These are phyloP conservation scores for Hyppa rectilinea DNA, from an alignment of 2,888 invertebrate species.

Conservation along the genomic window DNA sequence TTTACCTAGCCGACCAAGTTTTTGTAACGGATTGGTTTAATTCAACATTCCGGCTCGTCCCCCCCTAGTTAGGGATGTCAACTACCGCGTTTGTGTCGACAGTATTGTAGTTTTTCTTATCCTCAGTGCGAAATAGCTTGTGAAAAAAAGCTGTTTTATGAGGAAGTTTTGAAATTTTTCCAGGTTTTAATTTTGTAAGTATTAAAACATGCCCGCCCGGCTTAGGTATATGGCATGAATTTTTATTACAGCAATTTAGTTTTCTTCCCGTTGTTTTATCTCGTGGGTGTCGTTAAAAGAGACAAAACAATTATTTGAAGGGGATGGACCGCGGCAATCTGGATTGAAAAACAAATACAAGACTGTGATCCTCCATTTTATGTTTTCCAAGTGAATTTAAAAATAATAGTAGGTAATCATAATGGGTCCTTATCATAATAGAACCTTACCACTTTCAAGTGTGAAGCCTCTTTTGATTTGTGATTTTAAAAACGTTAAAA, in stretches of 20 bases:
- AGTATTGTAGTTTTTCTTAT: constrained; percentile 37
- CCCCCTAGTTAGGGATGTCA: constrained; percentile 62
- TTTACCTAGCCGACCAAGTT: constrained; percentile 72
- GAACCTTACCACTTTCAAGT: too few species aligned
- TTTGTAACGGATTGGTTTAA: constrained; percentile 77
- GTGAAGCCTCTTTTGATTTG: too few species aligned
- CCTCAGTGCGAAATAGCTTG: constrained; percentile 17
- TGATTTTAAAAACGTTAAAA: too few species aligned
- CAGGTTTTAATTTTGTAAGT: constrained; percentile 3
- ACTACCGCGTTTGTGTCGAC: constrained; percentile 16
- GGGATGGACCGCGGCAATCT: background rate
- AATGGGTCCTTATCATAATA: too few species aligned
- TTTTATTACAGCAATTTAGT: constrained; percentile 31
- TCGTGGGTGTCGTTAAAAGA: constrained; percentile 2
- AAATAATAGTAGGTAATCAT: background rate
- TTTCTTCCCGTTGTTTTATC: background rate
- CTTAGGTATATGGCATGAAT: background rate
- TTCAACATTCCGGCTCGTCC: constrained; percentile 68
- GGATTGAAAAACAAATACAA: constrained; percentile 14
- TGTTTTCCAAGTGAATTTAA: background rate
- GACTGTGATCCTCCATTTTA: background rate
- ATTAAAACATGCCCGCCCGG: constrained; percentile 18
- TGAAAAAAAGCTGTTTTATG: background rate
- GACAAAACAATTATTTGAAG: constrained; percentile 28
- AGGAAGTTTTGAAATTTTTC: background rate